Base-by-base conservation (phyloP, 1,140 invertebrate genomes). In the Microplitis demolitor region DNA sequence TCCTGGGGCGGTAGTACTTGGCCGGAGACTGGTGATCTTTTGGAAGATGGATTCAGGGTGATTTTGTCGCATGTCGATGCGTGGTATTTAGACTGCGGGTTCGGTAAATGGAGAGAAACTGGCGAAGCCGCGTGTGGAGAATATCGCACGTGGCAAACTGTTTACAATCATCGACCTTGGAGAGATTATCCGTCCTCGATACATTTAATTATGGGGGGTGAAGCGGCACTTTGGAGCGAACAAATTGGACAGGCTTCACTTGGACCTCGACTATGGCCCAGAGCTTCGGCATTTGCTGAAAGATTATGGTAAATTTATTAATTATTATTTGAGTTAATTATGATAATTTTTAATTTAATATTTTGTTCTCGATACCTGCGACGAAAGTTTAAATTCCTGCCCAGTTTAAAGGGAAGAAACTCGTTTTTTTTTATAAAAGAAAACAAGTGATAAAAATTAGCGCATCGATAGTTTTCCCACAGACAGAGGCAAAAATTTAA, bases 61-160 rank as follows among this genome's bases (percentile, higher is more conserved):
- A 92, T 96, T 35, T 84, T 95, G 39, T 95, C 94, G 0, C 94
- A 95, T 79, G 93, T 94, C 35, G 93, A 96, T 79, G 93, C 93
- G 1, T 95, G 93, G 93, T 95, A 95, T 84, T 87, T 96, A 66
- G 94, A 95, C 78, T 95, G 94, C 77, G 94, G 94, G 0, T 95
- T 93, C 79, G 93, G 93, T 1, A 91, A 90, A 54, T 95, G 94
- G 94, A 86, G 93, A 5, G 92, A 93, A 74, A 85, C 83, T 3
- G 90, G 87, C 0, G 91, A 91, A 56, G 93, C 91, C 0, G 92
- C 93, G 53, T 95, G 94, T 78, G 92, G 93, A 4, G 93, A 93
- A 1, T 95, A 95, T 79, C 89, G 92, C 54, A 93, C 92, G 1
- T 95, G 94, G 94, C 94, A 95, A 81, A 92, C 91, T 66, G 90